Percentiles rank a stretch among this genome's conserved stretches.
These are phyloP conservation scores for Beaufortia kweichowensis DNA, from an alignment of 2,113 vertebrate species.

Conservation along the genomic window DNA sequence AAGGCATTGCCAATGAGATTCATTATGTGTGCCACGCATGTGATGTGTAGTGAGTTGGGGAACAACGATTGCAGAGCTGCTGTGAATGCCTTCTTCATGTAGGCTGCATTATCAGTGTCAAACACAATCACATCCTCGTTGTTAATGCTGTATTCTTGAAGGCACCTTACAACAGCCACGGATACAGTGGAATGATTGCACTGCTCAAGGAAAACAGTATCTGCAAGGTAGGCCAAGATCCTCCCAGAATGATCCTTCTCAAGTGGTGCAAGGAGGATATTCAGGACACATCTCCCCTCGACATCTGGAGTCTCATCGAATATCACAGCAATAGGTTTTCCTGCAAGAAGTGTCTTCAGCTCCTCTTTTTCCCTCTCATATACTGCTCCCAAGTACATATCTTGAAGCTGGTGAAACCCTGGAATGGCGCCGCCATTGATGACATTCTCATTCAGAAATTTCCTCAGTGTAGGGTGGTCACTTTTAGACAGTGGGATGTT, in stretches of 20 bases:
- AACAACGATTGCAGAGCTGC: constrained; percentile 41
- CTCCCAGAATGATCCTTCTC: constrained; percentile 47
- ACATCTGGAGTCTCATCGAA: constrained; percentile 49
- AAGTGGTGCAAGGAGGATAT: constrained; percentile 41
- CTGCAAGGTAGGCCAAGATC: constrained; percentile 42
- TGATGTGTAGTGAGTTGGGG: constrained; percentile 46
- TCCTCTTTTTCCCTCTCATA: constrained; percentile 32
- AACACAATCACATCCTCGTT: constrained; percentile 52
- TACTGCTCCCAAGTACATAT: constrained; percentile 30
- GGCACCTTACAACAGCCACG: constrained; percentile 17
- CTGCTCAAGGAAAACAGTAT: constrained; percentile 42
- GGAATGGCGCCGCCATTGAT: constrained; percentile 45
- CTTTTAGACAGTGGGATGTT: constrained; percentile 15
- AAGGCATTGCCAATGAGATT: constrained; percentile 41
- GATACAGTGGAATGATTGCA: constrained; percentile 46
- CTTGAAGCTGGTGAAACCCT: constrained; percentile 36
- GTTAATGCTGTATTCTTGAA: constrained; percentile 39
- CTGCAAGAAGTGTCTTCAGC: constrained; percentile 20
- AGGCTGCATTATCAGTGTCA: constrained; percentile 51
- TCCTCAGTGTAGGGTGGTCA: constrained; percentile 36
- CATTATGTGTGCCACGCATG: constrained; percentile 49
- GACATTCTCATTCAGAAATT: constrained; percentile 18
- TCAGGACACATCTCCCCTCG: constrained; percentile 47
- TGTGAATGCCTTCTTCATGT: constrained; percentile 46
- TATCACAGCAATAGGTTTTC: constrained; percentile 48